Base-by-base conservation (phyloP, 1,140 invertebrate genomes). In the Andricus grossulariae region DNA sequence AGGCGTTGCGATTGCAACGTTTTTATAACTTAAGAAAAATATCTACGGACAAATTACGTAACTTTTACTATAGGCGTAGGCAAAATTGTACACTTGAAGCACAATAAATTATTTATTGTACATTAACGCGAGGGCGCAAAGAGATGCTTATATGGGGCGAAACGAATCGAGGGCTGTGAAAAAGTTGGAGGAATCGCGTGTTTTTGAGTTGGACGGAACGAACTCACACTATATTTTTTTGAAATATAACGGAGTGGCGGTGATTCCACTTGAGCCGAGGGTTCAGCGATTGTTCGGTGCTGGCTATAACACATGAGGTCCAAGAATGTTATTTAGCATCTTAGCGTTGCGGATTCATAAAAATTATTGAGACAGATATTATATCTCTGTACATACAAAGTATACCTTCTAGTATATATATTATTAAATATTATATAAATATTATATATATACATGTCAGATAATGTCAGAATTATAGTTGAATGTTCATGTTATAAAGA, bases 271-370 rank as follows among this genome's bases (percentile, higher is more conserved):
- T 81, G 82, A 84, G 83, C 85, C 87, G 84, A 84, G 82, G 82
- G 84, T 85, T 82, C 83, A 84, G 87, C 82, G 85, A 87, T 85
- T 77, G 75, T 76, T 88, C 88, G 89, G 89, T 90, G 89, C 89
- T 90, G 89, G 87, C 85, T 90, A 88, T 85, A 86, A 82, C 81
- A 88, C 86, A 89, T 82, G 88, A 89, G 89, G 89, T 91, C 90
- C 89, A 91, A 91, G 85, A 88, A 90, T 91, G 88, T 91, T 91
- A 90, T 90, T 90, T 89, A 91, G 88, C 88, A 88, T 84, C 81
- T 79, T 89, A 90, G 87, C 88, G 88, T 90, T 91, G 90, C 80
- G 89, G 83, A 88, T 88, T 88, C 83, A 83, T 89, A 89, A 83
- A 89, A 87, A 90, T 88, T 88, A 89, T 89, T 86, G 81, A 90